Evolutionary conservation across 2,113 vertebrate species (phyloP), one percentile per base, ranked within the genome.

Genomic region (Planiliza haematocheilus): DNA sequence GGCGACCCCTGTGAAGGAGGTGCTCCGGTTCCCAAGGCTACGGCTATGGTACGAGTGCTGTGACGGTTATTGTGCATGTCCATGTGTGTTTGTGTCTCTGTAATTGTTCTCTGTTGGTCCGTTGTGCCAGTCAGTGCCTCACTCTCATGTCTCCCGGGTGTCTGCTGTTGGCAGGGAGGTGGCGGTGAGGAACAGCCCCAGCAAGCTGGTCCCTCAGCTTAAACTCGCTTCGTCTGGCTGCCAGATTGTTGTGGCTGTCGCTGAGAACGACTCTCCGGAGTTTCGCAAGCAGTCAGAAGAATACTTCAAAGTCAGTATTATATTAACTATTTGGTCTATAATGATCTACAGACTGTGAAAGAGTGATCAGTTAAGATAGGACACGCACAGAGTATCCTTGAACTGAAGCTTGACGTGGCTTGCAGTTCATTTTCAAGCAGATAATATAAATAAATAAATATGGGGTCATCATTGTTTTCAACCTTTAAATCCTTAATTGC

Each of bases 261-360:
- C 95, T 12, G 93, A 99, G 63, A 86, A 98, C 0, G 97, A 99
- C 85, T 96, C 96, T 11, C 94, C 95, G 0, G 96, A 98, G 79
- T 99, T 97, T 57, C 93, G 86, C 34, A 92, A 91, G 18, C 98
- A 99, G 67, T 96, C 98, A 0, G 86, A 87, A 70, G 94, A 95
- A 39, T 96, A 96, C 39, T 89, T 90, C 65, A 93, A 96, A 94
- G 97, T 98, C 64, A 46, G 68, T 78, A 46, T 18, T 6, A n/a
- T n/a, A n/a, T n/a, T n/a, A n/a, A n/a, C n/a, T n/a, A n/a, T n/a
- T n/a, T n/a, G n/a, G n/a, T n/a, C n/a, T n/a, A n/a, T n/a, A n/a
- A n/a, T n/a, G n/a, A n/a, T n/a, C n/a, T n/a, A n/a, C n/a, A n/a
- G n/a, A n/a, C n/a, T n/a, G n/a, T n/a, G n/a, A n/a, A n/a, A n/a